Base-by-base conservation (phyloP, 2,797 vertebrate species). In the Myripristis jacobus region DNA sequence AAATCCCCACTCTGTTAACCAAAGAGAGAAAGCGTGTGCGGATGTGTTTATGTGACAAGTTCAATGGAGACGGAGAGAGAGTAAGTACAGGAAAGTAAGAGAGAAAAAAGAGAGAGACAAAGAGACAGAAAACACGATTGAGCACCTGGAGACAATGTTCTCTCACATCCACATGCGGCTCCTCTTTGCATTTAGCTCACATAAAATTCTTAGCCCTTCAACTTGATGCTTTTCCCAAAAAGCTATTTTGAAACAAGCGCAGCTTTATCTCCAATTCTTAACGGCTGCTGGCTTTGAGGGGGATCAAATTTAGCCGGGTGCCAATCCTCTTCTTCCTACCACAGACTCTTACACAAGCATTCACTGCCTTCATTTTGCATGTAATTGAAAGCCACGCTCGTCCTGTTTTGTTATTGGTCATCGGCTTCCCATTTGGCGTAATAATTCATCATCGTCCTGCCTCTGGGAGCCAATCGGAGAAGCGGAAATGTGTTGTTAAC, bases 401-500 rank as follows among this genome's bases (percentile, higher is more conserved):
- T 52, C 18, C 34, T n/a, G 47, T 76, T 79, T 66, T 62, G 51
- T 78, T 66, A 78, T 72, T 83, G 69, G 84, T 84, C 84, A 80
- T 58, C 59, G 4, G 25, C 70, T 79, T 73, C 36, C 67, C 21
- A 36, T 70, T 81, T 69, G 55, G 29, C 68, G 73, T 80, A 67
- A 79, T 87, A 77, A 75, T 80, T 77, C 53, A 67, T 80, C 27
- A 46, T 75, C 60, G 77, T 53, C 46, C 57, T 50, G 66, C 81
- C 77, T 4, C 27, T 10, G 18, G 83, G 81, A 80, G 65, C 67
- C 75, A 89, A 84, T 83, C 84, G 83, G 75, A 84, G n/a, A 15
- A 59, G 63, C 54, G 71, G 79, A 83, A 91, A 90, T 75, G 64
- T 75, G 73, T 85, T 83, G 87, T 87, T 90, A 91, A 92, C 86